Evolutionary conservation across 2,797 vertebrate species (phyloP).

Genomic region (Pteronotus mesoamericanus): DNA sequence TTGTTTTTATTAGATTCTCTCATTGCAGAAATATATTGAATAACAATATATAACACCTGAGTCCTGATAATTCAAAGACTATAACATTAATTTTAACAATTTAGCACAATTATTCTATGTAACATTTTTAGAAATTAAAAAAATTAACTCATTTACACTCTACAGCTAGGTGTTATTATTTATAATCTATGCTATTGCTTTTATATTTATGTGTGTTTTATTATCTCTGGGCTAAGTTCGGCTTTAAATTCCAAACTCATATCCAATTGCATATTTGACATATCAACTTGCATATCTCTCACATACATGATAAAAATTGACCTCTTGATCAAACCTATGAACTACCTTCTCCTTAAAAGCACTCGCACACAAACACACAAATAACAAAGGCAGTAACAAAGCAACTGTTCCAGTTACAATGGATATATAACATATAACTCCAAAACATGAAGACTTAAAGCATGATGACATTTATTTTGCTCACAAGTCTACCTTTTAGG

Average conservation of each 20-base stretch:
- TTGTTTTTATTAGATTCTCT: not conserved
- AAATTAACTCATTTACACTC: not conserved
- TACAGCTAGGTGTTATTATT: not conserved
- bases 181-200: not conserved
- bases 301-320: not conserved
- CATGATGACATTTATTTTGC: not conserved
- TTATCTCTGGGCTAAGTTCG: not conserved
- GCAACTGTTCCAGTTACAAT: not conserved
- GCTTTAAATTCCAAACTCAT: not conserved
- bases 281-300: not conserved
- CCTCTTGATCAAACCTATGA: not conserved
- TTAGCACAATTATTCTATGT: not conserved
- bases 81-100: not conserved
- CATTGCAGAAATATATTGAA: not conserved
- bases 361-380: not conserved
- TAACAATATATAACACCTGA: not conserved
- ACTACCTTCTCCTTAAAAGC: not conserved
- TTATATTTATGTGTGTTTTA: not conserved
- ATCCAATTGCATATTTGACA: not conserved
- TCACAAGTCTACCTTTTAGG: not conserved
- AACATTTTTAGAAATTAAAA: not conserved
- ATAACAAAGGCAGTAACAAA: not conserved
- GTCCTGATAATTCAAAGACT: not conserved
- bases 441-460: not conserved
- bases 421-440: not conserved